Conservation (phyloP, 2,888 invertebrate species). For the Agrochola lychnidis region DNA sequence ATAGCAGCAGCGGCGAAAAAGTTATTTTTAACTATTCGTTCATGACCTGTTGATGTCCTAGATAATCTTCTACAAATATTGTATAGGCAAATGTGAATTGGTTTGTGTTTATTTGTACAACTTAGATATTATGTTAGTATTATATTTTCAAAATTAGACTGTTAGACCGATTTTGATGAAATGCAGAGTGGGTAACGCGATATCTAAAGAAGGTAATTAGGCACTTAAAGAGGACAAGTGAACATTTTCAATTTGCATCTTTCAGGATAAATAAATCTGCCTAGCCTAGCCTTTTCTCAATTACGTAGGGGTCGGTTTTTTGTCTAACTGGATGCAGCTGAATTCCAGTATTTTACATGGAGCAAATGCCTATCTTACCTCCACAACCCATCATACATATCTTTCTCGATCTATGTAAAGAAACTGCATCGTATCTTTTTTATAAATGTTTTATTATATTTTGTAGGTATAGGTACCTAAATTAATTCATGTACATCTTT, state of each 20-base stretch:
- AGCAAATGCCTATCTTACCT: no score
- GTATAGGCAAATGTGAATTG: slow-evolving; percentile 2
- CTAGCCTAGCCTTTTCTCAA: neutral
- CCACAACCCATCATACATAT: neutral
- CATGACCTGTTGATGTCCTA: slow-evolving; percentile 21
- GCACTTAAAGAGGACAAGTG: neutral
- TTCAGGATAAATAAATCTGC: neutral
- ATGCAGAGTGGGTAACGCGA: slow-evolving; percentile 1
- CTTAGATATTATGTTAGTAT: neutral
- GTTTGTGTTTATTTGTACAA: slow-evolving; percentile 22
- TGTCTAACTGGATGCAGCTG: neutral
- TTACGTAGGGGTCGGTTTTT: neutral
- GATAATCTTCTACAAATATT: slow-evolving; percentile 16
- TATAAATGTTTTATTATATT: no score
- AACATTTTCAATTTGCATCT: neutral
- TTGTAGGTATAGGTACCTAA: neutral
- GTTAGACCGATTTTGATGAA: slow-evolving; percentile 25
- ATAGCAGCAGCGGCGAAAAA: slow-evolving; percentile 49
- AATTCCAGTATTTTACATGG: neutral
- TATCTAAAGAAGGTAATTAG: neutral
- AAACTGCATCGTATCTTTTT: no score
- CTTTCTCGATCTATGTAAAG: neutral
- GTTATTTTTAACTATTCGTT: slow-evolving; percentile 31
- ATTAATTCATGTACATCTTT: neutral
- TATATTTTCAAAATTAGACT: neutral